Percentiles rank a stretch among this genome's conserved stretches.
Conservation (phyloP, 2,113 vertebrate species). For the Gadus macrocephalus region DNA sequence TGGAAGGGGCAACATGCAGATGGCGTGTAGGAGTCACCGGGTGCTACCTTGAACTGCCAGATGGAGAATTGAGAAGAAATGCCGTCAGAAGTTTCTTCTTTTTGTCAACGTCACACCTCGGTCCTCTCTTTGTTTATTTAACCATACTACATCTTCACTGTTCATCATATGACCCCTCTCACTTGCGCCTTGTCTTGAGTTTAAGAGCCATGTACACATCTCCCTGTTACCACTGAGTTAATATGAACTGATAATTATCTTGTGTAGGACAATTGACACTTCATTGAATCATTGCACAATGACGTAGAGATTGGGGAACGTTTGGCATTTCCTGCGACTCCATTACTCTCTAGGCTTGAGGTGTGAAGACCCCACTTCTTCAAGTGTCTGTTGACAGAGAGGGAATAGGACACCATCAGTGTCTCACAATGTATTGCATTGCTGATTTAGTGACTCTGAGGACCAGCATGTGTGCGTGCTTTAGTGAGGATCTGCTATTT, state of each 20-base stretch:
- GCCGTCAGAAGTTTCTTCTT: background rate
- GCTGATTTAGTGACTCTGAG: constrained; percentile 29
- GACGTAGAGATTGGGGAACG: background rate
- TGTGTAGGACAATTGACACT: background rate
- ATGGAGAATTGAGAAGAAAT: constrained; percentile 22
- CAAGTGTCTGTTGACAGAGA: constrained; percentile 25
- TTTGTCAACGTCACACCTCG: too few relatives aligned
- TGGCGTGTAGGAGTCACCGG: background rate
- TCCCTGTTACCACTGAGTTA: background rate
- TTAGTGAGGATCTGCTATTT: constrained; percentile 26
- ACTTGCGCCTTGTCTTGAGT: constrained; percentile 19
- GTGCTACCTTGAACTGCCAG: constrained; percentile 39
- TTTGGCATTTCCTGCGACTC: too few relatives aligned
- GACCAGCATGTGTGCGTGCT: constrained; percentile 21
- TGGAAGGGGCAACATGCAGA: too few relatives aligned
- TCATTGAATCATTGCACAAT: background rate
- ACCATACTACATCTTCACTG: constrained; percentile 2
- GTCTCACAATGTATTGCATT: constrained; percentile 34
- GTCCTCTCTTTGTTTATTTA: too few relatives aligned
- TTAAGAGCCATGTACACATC: background rate
- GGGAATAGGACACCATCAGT: constrained; percentile 19
- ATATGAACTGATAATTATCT: too few relatives aligned
- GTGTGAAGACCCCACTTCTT: background rate
- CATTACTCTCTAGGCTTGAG: background rate
- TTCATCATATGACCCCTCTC: background rate